Conservation (phyloP, 92 coral and sea anemone species). For the Hydrozoanthus gracilis region DNA sequence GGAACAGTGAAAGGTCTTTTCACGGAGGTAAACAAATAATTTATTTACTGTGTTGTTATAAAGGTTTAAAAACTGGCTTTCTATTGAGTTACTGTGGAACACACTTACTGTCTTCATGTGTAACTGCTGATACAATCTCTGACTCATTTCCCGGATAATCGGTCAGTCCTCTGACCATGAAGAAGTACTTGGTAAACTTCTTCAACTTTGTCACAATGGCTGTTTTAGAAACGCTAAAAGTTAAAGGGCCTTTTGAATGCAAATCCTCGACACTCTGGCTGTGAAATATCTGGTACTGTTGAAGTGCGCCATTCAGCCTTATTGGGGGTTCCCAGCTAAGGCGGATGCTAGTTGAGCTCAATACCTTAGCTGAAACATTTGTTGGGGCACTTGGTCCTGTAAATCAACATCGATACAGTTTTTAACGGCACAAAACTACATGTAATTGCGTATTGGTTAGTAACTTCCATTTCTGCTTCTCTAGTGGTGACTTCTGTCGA, state of each 20-base stretch:
- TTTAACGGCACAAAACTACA: neutral
- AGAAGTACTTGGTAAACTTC: conserved; percentile 17
- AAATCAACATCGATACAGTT: neutral
- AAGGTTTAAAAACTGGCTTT: too few species aligned
- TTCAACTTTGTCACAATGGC: neutral
- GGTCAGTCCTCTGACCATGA: neutral
- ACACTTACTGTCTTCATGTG: too few species aligned
- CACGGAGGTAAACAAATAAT: too few species aligned
- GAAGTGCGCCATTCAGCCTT: neutral
- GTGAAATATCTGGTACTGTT: conserved; percentile 8
- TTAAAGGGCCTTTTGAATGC: neutral
- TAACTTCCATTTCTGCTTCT: neutral
- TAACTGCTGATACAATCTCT: too few species aligned
- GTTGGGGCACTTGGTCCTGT: conserved; percentile 33
- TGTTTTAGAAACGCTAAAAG: neutral
- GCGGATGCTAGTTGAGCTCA: neutral
- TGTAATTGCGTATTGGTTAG: neutral
- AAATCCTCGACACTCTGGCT: neutral
- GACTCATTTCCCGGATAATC: neutral
- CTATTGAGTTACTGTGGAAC: too few species aligned
- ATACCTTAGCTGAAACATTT: neutral
- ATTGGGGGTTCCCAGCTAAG: conserved; percentile 12
- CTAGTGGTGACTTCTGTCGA: neutral
- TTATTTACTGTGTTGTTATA: too few species aligned
- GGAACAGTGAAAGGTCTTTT: too few species aligned